A percentile compares a stretch with the other conserved stretches of the same genome.
Evolutionary conservation across 2,113 vertebrate species (phyloP).

Genomic region (Numenius arquata): DNA sequence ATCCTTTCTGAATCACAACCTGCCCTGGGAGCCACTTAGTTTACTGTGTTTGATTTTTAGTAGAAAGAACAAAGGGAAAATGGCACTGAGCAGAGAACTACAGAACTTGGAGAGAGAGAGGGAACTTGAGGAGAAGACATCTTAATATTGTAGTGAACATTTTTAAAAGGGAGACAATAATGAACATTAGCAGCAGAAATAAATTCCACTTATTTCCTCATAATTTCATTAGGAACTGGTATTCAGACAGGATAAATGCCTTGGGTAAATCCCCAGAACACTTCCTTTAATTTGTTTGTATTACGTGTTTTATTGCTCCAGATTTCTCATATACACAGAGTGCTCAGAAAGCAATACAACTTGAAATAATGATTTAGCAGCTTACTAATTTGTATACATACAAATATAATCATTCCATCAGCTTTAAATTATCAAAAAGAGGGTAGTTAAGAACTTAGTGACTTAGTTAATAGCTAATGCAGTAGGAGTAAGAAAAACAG

Average conservation of each 20-base stretch:
- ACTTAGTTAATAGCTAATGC: background rate
- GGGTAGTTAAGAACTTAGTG: background rate
- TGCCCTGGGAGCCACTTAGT: background rate
- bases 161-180: background rate
- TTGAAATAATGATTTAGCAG: background rate
- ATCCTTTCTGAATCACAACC: background rate
- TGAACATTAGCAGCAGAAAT: background rate
- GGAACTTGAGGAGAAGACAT: background rate
- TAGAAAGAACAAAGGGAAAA: background rate
- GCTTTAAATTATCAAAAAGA: slow-evolving; percentile 22
- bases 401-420: background rate
- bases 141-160: background rate
- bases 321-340: background rate
- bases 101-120: background rate
- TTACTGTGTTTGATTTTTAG: background rate
- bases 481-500: background rate
- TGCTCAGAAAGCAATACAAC: background rate
- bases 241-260: background rate
- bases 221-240: slow-evolving; percentile 8
- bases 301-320: background rate
- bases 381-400: background rate
- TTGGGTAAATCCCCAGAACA: background rate
- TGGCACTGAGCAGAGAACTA: background rate
- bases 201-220: background rate
- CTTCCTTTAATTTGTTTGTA: slow-evolving; percentile 13